Percentiles rank a stretch among this genome's conserved stretches.
Conservation (phyloP, 2,888 invertebrate genomes). For the Clostera curtula region DNA sequence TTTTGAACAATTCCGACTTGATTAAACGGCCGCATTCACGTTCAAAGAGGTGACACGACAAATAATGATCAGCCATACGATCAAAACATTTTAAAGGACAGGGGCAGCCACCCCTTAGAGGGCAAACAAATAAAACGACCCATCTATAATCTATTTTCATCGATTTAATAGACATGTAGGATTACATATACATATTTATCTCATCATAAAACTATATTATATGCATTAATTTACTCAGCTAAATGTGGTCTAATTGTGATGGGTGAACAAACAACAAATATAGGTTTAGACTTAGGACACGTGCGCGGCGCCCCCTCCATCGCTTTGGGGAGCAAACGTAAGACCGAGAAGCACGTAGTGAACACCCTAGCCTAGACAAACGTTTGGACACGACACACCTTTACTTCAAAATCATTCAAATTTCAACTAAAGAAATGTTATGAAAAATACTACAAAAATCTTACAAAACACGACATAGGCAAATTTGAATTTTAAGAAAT, state of each 20-base stretch:
- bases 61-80: too few species aligned
- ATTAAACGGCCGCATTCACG: too few species aligned
- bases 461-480: too few species aligned
- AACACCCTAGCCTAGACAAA: too few species aligned
- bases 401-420: too few species aligned
- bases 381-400: too few species aligned
- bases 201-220: conserved; percentile 71
- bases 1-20: too few species aligned
- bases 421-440: too few species aligned
- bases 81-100: background rate
- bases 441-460: too few species aligned
- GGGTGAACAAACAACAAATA: conserved; percentile 65
- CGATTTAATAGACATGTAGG: conserved; percentile 75
- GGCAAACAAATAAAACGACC: conserved; percentile 35
- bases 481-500: too few species aligned
- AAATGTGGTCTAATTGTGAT: conserved; percentile 66
- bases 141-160: conserved; percentile 66
- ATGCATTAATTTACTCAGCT: conserved; percentile 68
- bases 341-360: too few species aligned
- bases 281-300: conserved; percentile 19
- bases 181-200: conserved; percentile 73
- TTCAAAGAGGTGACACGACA: too few species aligned
- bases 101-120: background rate
- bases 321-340: conserved; percentile 9
- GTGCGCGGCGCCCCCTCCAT: conserved; percentile 7